Base-by-base conservation (phyloP, 2,797 vertebrate species). In the Rachycentron canadum region DNA sequence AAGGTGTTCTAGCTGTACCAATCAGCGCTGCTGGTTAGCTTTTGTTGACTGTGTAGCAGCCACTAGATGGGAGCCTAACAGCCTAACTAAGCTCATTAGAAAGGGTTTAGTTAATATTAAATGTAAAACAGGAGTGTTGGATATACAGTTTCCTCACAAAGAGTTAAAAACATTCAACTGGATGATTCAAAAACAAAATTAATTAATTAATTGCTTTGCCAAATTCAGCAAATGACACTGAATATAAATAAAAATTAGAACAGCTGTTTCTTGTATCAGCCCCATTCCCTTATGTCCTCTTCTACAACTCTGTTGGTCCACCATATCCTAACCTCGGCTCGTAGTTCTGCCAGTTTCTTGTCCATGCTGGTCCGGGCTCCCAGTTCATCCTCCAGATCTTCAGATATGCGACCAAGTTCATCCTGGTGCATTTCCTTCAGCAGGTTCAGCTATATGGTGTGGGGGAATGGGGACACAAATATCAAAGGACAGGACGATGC, bases 341-440 rank as follows among this genome's bases (percentile, higher is more conserved):
- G 94, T 38, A 99, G 95, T 60, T 99, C 98, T 0, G 98, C 97
- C 81, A 99, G 94, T 76, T 99, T 99, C 94, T 97, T 98, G 93
- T 99, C 98, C 98, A 99, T 99, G 87, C 94, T 99, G 82, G 95
- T 97, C 3, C 98, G 95, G 0, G 98, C 98, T 0, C 98, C 98
- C 73, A 99, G 94, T 73, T 99, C 98, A 0, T 99, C 97, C 88
- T 99, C 98, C 84, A 99, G 91, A 89, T 99, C 98, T 81, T 99
- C 98, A 0, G 97, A 98, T 88, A 99, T 99, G 55, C 98, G 97
- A 1, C 98, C 98, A 25, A 99, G 90, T 77, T 99, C 98, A 0
- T 99, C 97, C 92, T 99, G 97, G 80, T 99, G 98, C 16, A 98
- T 93, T 81, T 99, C 98, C 92, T 97, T 98, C 74, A 99, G 93